Percentiles rank a stretch among this genome's conserved stretches.
Evolutionary conservation across 2,113 vertebrate species (phyloP).

Genomic region (Dicerorhinus sumatrensis): DNA sequence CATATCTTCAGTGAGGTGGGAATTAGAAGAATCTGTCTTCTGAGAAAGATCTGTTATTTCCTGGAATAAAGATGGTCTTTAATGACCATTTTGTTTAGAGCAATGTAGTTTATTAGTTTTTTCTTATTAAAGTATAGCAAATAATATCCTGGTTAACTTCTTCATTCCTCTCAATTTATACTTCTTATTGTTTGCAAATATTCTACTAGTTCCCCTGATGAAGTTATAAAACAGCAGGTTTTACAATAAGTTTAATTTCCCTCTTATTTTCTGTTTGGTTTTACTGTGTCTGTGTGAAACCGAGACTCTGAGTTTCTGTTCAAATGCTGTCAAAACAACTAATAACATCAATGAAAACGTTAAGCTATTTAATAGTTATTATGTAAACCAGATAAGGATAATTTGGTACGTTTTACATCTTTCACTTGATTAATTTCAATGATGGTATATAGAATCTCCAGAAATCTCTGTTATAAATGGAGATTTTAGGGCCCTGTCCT

Average conservation of each 20-base stretch:
- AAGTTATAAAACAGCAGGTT: neutral
- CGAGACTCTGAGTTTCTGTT: neutral
- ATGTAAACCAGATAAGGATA: neutral
- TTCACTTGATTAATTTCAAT: neutral
- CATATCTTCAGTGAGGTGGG: neutral
- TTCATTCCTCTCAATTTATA: neutral
- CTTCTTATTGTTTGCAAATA: conserved; percentile 23
- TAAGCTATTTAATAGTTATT: neutral
- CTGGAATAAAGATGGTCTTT: neutral
- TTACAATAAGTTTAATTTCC: neutral
- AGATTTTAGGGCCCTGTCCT: neutral
- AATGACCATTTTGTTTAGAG: neutral
- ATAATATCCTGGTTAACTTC: neutral
- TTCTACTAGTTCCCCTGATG: neutral
- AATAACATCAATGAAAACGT: neutral
- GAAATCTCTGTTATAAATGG: neutral
- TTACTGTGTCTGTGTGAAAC: neutral
- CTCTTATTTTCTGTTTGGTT: conserved; percentile 1
- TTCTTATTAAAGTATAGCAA: neutral
- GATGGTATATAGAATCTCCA: neutral
- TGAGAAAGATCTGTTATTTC: neutral
- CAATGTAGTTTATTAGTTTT: neutral
- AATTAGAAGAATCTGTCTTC: neutral
- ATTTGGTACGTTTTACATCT: neutral
- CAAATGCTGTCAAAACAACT: neutral